Conservation (phyloP, 2,797 vertebrate species). For the Danio aesculapii region DNA sequence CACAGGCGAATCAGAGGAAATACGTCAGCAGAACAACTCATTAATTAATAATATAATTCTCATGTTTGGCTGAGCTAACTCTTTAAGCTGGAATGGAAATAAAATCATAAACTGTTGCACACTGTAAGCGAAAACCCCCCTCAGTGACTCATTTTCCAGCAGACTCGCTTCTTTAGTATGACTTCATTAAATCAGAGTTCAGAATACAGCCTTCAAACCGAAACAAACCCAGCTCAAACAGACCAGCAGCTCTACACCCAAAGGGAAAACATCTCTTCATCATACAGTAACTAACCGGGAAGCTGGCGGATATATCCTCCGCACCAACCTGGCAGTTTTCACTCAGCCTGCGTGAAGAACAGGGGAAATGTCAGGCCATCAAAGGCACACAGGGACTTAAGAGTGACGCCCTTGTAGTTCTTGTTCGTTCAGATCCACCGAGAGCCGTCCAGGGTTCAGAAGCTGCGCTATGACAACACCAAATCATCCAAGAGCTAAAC, state of each 20-base stretch:
- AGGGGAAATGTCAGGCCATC: background rate
- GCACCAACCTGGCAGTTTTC: background rate
- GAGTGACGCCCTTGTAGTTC: slow-evolving; percentile 17
- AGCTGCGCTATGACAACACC: background rate
- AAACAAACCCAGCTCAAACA: background rate
- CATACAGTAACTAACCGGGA: background rate
- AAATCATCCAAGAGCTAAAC: slow-evolving; percentile 25
- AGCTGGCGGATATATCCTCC: background rate
- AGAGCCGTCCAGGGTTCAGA: background rate
- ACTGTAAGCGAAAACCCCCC: background rate
- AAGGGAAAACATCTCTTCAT: background rate
- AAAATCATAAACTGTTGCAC: background rate
- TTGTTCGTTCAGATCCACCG: background rate
- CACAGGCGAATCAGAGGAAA: too few relatives aligned
- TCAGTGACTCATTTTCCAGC: background rate
- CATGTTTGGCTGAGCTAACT: too few relatives aligned
- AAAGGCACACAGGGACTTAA: slow-evolving; percentile 8
- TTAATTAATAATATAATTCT: too few relatives aligned
- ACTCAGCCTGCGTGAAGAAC: background rate
- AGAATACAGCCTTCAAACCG: background rate
- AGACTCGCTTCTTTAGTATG: background rate
- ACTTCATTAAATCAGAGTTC: background rate
- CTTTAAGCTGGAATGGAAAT: background rate
- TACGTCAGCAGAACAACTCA: too few relatives aligned
- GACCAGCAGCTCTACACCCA: background rate